These are phyloP conservation scores for Acrocephalus arundinaceus DNA, from an alignment of 2,113 vertebrate genomes.

Conservation along the genomic window DNA sequence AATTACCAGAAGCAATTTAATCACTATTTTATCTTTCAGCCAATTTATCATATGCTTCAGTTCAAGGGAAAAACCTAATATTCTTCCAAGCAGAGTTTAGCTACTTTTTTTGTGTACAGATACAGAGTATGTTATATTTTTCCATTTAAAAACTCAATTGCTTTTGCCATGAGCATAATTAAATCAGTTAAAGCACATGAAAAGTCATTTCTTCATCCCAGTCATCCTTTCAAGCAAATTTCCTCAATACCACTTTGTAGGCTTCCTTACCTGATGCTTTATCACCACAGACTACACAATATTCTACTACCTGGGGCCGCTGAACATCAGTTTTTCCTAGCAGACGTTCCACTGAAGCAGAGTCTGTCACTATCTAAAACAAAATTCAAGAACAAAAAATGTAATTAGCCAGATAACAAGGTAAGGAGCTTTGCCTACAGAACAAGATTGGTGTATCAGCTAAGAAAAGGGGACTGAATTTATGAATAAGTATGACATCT, in stretches of 20 bases:
- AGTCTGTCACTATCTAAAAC: constrained; percentile 93
- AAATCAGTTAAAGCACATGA: not conserved
- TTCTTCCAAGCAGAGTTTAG: not conserved
- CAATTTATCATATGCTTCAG: not conserved
- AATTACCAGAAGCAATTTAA: not conserved
- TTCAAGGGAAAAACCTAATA: not conserved
- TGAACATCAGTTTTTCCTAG: constrained; percentile 90
- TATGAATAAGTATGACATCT: not conserved
- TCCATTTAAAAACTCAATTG: not conserved
- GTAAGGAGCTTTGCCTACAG: not conserved
- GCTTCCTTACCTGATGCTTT: constrained; percentile 91
- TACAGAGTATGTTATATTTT: not conserved
- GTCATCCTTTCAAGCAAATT: not conserved
- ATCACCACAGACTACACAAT: constrained; percentile 96
- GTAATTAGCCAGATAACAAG: not conserved
- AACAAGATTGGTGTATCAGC: not conserved
- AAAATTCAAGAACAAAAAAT: constrained; percentile 19
- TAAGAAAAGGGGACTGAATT: not conserved
- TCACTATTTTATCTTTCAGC: not conserved
- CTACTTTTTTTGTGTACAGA: not conserved
- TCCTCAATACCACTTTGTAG: not conserved
- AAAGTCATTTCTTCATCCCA: not conserved
- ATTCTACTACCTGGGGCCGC: constrained; percentile 91
- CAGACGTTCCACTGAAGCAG: constrained; percentile 91
- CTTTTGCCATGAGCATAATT: not conserved